Percentiles rank a stretch among this genome's conserved stretches.
Evolutionary conservation across 2,113 vertebrate genomes (phyloP).

Genomic region (Nycticebus coucang): DNA sequence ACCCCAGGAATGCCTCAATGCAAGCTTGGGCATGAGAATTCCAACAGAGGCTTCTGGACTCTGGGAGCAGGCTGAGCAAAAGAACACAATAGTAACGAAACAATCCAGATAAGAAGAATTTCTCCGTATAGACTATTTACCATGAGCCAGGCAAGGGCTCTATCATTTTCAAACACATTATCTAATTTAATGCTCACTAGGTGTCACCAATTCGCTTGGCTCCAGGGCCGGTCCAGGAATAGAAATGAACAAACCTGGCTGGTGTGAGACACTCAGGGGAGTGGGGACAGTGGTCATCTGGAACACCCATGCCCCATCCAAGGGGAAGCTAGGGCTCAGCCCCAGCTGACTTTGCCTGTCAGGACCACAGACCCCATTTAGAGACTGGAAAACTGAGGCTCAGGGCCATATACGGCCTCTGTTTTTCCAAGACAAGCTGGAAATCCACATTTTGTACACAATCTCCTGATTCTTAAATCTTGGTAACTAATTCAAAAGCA

Average conservation of each 20-base stretch:
- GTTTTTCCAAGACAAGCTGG: background rate
- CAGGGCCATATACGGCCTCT: background rate
- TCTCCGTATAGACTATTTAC: background rate
- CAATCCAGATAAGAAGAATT: background rate
- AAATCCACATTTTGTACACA: background rate
- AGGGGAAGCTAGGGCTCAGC: background rate
- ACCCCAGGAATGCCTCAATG: background rate
- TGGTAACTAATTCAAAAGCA: background rate
- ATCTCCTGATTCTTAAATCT: background rate
- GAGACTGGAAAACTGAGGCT: background rate
- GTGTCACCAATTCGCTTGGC: background rate
- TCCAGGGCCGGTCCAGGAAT: background rate
- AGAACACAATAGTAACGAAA: background rate
- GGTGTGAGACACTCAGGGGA: background rate
- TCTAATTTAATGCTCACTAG: background rate
- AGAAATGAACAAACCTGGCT: background rate
- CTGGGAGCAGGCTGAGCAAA: no score
- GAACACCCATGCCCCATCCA: accelerated
- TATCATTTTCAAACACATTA: background rate
- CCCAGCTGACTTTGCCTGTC: background rate
- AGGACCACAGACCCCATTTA: background rate
- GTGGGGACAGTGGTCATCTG: accelerated
- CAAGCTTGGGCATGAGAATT: accelerated
- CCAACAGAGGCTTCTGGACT: background rate
- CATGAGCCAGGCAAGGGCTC: background rate